Conservation (phyloP, 2,888 invertebrate species). For the Himalopsyche japonica region DNA sequence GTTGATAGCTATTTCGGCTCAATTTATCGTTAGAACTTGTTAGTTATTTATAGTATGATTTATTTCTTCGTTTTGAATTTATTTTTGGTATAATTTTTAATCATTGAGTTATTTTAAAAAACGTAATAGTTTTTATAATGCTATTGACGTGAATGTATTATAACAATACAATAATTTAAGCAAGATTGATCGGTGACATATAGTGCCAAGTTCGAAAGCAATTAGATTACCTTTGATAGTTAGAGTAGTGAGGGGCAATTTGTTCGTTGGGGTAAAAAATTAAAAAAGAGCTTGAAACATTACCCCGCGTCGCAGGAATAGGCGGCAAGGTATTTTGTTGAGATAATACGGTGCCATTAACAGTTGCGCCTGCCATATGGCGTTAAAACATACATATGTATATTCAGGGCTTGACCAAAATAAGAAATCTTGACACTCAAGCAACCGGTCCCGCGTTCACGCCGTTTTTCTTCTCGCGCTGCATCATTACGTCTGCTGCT, state of each 20-base stretch:
- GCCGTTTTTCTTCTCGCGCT: no score
- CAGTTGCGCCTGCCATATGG: slow-evolving; percentile 32
- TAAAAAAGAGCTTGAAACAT: slow-evolving; percentile 16
- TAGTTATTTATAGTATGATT: no score
- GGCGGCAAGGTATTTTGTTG: slow-evolving; percentile 18
- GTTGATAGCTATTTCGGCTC: no score
- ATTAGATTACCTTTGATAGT: slow-evolving; percentile 33
- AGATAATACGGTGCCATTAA: slow-evolving; percentile 29
- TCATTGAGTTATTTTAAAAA: no score
- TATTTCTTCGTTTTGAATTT: no score
- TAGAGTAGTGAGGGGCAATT: background rate
- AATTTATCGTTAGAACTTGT: no score
- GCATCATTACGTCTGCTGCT: no score
- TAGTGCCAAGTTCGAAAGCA: slow-evolving; percentile 35
- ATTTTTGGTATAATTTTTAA: no score
- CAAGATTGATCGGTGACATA: slow-evolving; percentile 38
- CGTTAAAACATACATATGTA: slow-evolving; percentile 1
- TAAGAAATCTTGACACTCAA: no score
- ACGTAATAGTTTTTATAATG: no score
- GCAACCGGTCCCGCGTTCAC: no score
- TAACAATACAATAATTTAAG: slow-evolving; percentile 4
- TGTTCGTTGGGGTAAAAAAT: slow-evolving; percentile 1
- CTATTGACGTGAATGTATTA: background rate
- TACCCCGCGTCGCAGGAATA: background rate
- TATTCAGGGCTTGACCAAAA: background rate